phyloP scores from a whole-genome alignment of 1,140 invertebrate genomes.

The Plectrocnemia conspersa region DNA sequence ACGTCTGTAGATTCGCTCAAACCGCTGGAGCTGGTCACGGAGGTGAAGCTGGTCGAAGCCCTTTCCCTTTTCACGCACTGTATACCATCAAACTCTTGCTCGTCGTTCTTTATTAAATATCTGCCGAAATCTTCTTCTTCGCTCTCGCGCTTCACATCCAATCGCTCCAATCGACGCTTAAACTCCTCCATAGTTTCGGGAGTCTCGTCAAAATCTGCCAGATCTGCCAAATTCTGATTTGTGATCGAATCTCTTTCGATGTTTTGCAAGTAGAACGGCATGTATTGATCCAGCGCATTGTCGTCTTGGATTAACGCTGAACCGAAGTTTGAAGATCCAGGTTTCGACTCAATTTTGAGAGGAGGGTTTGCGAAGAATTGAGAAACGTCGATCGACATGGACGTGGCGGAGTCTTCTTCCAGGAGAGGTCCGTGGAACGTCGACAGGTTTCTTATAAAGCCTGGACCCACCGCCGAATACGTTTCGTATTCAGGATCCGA shows the following conservation, averaged over 20 bases:
- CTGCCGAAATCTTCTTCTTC: conserved; percentile 44
- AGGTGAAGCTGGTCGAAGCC: conserved; percentile 50
- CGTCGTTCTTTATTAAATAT: conserved; percentile 47
- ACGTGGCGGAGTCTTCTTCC: conserved; percentile 28
- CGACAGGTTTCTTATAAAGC: conserved; percentile 26
- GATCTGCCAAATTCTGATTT: conserved; percentile 47
- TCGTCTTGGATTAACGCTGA: conserved; percentile 41
- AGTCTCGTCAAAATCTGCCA: conserved; percentile 47
- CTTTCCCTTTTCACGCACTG: conserved; percentile 48
- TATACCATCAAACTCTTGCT: conserved; percentile 42
- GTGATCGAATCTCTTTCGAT: conserved; percentile 43
- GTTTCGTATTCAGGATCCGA: not conserved
- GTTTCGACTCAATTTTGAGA: no score
- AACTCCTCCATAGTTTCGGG: conserved; percentile 44
- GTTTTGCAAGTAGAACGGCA: conserved; percentile 43
- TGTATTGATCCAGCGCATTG: conserved; percentile 44
- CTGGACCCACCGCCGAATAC: conserved; percentile 1
- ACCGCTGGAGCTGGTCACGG: conserved; percentile 46
- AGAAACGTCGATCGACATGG: conserved; percentile 21
- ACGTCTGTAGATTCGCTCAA: conserved; percentile 45
- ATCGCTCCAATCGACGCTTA: conserved; percentile 40
- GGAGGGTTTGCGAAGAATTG: conserved; percentile 26
- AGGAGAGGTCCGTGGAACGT: conserved; percentile 27
- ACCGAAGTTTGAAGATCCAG: conserved; percentile 35
- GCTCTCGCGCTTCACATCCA: conserved; percentile 44